These are phyloP conservation scores for Dinocampus coccinellae DNA, from an alignment of 2,888 invertebrate genomes.

Conservation along the genomic window DNA sequence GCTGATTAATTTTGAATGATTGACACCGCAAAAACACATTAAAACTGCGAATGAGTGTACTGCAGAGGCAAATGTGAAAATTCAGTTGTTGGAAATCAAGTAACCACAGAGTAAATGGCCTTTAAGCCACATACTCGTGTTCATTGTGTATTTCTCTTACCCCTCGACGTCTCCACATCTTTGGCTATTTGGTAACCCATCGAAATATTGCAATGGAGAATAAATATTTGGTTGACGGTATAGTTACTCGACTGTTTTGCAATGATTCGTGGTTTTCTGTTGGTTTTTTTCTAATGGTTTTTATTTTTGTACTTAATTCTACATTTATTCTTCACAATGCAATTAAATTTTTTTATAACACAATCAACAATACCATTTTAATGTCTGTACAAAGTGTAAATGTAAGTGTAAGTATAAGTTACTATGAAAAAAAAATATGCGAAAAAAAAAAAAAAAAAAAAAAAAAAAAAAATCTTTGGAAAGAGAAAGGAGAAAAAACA, in stretches of 20 bases:
- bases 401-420: too few species aligned
- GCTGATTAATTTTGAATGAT: constrained; percentile 69
- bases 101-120: constrained; percentile 68
- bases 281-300: constrained; percentile 22
- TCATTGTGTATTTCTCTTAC: constrained; percentile 47
- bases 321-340: too few species aligned
- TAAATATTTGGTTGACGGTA: not conserved
- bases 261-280: constrained; percentile 23
- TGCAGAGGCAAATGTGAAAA: constrained; percentile 57
- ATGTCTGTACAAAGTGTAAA: too few species aligned
- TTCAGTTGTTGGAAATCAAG: constrained; percentile 67
- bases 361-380: too few species aligned
- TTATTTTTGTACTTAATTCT: not conserved
- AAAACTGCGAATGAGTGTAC: constrained; percentile 68
- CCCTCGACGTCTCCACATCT: constrained; percentile 45
- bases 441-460: not conserved
- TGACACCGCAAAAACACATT: constrained; percentile 70
- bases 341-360: too few species aligned
- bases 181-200: constrained; percentile 44
- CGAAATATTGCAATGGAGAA: constrained; percentile 58
- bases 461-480: not conserved
- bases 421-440: too few species aligned
- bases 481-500: not conserved
- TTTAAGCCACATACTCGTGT: constrained; percentile 55
- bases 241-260: not conserved